These are phyloP conservation scores for Pseudomyrmex gracilis DNA, from an alignment of 1,140 invertebrate species.

Conservation along the genomic window DNA sequence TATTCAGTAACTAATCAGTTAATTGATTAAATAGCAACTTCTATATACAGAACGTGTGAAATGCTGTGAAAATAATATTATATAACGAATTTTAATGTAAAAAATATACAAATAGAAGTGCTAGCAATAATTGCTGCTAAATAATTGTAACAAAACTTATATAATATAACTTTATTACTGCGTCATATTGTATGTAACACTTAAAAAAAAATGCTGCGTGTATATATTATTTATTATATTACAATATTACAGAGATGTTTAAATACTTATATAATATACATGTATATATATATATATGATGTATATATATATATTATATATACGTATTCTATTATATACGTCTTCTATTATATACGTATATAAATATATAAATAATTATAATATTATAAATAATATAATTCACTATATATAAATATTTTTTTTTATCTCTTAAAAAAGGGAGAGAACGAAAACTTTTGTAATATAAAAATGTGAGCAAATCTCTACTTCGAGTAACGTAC, in stretches of 20 bases:
- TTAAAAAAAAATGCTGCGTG: no score
- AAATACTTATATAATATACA: no score
- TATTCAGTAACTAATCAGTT: slow-evolving; percentile 61
- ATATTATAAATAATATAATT: not conserved
- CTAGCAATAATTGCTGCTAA: not conserved
- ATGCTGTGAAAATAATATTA: slow-evolving; percentile 31
- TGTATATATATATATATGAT: no score
- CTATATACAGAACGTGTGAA: slow-evolving; percentile 42
- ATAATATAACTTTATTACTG: no score
- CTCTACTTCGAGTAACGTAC: slow-evolving; percentile 49
- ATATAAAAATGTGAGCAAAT: slow-evolving; percentile 31
- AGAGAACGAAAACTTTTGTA: not conserved
- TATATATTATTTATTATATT: no score
- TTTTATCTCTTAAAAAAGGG: not conserved
- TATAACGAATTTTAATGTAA: not conserved
- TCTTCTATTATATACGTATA: no score
- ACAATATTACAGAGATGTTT: no score
- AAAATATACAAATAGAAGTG: not conserved
- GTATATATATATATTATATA: no score
- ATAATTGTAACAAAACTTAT: not conserved
- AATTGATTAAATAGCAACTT: slow-evolving; percentile 58
- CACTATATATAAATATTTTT: not conserved
- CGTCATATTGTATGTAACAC: no score
- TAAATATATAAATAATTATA: not conserved
- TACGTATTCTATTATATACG: no score